Evolutionary conservation across 53 echinoderm and acorn worm species (phyloP).

Genomic region (Temnopleurus reevesii): DNA sequence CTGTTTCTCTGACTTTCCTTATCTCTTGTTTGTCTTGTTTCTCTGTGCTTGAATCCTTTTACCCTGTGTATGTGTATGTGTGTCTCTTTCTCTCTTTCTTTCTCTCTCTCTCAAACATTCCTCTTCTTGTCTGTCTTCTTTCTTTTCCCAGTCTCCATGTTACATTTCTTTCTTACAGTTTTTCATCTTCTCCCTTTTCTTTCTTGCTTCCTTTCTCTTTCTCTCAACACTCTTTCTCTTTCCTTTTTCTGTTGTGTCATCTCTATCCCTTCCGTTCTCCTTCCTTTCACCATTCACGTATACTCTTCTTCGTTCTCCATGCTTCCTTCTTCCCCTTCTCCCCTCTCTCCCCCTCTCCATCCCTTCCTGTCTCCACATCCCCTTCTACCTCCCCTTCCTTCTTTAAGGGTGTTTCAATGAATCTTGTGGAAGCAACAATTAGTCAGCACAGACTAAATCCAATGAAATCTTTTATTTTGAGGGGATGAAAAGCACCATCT

Average conservation of each 20-base stretch:
- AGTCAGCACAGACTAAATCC: too few species aligned
- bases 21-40: too few species aligned
- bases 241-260: background rate
- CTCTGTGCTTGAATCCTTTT: too few species aligned
- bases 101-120: background rate
- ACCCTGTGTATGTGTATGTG: too few species aligned
- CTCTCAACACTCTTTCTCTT: background rate
- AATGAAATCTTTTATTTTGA: too few species aligned
- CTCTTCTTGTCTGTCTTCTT: background rate
- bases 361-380: constrained; percentile 1
- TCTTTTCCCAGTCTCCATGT: background rate
- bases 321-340: background rate
- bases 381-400: background rate
- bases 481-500: too few species aligned
- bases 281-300: background rate
- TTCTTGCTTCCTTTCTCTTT: background rate
- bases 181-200: background rate
- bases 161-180: background rate
- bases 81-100: background rate
- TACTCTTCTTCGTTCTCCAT: too few species aligned
- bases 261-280: background rate
- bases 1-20: too few species aligned
- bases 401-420: background rate
- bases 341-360: background rate
- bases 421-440: too few species aligned